These are phyloP conservation scores for Eubasilissa splendida DNA, from an alignment of 2,888 invertebrate genomes.

Conservation along the genomic window DNA sequence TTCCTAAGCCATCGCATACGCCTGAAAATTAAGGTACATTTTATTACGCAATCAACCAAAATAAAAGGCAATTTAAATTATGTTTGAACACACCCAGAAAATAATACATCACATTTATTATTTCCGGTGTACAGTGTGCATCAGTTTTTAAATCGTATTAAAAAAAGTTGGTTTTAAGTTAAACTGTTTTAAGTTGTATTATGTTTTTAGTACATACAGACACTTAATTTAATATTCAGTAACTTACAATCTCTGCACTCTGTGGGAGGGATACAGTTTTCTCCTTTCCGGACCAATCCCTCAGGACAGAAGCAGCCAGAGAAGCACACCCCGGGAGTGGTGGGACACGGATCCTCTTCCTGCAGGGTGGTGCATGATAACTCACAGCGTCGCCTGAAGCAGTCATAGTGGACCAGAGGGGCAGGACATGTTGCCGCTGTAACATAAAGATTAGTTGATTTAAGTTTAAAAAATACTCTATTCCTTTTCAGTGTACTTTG, in stretches of 20 bases:
- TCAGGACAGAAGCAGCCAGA: constrained; percentile 90
- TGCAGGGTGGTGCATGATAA: constrained; percentile 78
- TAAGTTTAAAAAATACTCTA: too few relatives aligned
- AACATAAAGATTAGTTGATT: not conserved
- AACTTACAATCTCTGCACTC: constrained; percentile 84
- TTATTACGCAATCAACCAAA: too few relatives aligned
- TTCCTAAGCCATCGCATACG: constrained; percentile 82
- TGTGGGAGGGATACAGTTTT: constrained; percentile 78
- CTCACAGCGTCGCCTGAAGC: constrained; percentile 85
- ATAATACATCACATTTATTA: too few relatives aligned
- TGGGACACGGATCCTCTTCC: constrained; percentile 71
- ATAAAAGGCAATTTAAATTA: too few relatives aligned
- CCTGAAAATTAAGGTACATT: constrained; percentile 62
- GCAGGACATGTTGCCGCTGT: constrained; percentile 80
- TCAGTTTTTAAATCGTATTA: too few relatives aligned
- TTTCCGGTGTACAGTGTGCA: too few relatives aligned
- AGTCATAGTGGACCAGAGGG: constrained; percentile 87
- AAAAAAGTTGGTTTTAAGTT: too few relatives aligned
- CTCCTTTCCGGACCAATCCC: constrained; percentile 78
- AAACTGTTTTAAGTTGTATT: too few relatives aligned
- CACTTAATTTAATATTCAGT: not conserved
- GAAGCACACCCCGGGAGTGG: constrained; percentile 79
- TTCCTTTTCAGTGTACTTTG: too few relatives aligned
- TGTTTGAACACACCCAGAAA: too few relatives aligned
- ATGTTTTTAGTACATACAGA: too few relatives aligned